Evolutionary conservation across 2,113 vertebrate genomes (phyloP).

Genomic region (Protomyctophum bolini): DNA sequence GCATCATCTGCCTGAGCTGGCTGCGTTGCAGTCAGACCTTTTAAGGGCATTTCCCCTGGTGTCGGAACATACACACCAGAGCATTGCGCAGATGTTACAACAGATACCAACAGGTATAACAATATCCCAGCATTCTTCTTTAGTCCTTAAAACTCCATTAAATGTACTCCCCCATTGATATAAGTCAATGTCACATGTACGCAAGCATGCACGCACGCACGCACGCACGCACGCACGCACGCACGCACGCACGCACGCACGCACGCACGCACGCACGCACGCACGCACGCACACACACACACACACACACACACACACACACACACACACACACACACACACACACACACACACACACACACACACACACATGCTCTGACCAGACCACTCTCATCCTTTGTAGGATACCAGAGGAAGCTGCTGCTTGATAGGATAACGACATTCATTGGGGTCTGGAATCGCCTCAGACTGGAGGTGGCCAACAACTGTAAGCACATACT

Average conservation of each 20-base stretch:
- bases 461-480: constrained; percentile 69
- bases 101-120: constrained; percentile 60
- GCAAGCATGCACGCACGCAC: neutral
- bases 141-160: fast-evolving
- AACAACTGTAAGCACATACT: constrained; percentile 64
- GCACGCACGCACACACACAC: neutral
- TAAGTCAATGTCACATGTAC: neutral
- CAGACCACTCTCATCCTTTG: neutral
- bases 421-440: constrained; percentile 57
- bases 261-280: neutral
- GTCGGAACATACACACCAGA: constrained; percentile 24
- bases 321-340: neutral
- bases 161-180: neutral
- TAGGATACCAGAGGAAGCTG: constrained; percentile 66
- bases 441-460: constrained; percentile 75
- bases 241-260: neutral
- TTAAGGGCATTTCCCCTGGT: constrained; percentile 52
- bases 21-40: constrained; percentile 71
- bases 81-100: constrained; percentile 57
- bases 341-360: neutral
- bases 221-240: neutral
- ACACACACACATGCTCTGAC: neutral
- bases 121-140: neutral
- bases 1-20: constrained; percentile 69
- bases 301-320: too few species aligned